Percentiles rank a stretch among this genome's conserved stretches.
Evolutionary conservation across 2,797 vertebrate genomes (phyloP).

Genomic region (Siniperca scherzeri): DNA sequence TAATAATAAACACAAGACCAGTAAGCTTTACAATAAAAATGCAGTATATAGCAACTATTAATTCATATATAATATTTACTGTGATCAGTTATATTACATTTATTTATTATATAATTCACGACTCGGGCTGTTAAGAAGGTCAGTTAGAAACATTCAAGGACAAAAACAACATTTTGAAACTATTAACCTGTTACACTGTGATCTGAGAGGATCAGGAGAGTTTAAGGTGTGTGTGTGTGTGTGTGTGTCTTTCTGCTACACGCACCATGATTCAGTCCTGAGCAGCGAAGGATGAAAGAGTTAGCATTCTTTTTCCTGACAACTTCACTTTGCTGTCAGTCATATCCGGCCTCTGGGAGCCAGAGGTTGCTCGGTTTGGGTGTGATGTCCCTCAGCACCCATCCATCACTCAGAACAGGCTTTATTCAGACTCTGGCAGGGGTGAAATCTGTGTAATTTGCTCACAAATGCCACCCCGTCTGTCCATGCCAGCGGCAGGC

Average conservation of each 20-base stretch:
- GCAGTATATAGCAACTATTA: background rate
- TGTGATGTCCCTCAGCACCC: constrained; percentile 74
- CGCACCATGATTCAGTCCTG: constrained; percentile 7
- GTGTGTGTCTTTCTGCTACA: constrained; percentile 2
- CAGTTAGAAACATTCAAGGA: background rate
- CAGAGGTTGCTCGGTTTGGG: constrained; percentile 76
- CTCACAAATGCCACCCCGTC: constrained; percentile 78
- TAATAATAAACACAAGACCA: background rate
- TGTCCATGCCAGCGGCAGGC: constrained; percentile 79
- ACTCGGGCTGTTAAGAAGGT: background rate
- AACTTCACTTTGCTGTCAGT: constrained; percentile 70
- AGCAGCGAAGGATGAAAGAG: constrained; percentile 28
- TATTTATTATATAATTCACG: background rate
- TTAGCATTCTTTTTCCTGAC: constrained; percentile 47
- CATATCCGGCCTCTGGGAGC: constrained; percentile 67
- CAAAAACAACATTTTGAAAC: background rate
- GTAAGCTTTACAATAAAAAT: constrained; percentile 11
- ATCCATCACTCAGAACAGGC: constrained; percentile 84
- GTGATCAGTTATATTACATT: constrained; percentile 2
- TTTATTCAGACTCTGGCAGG: constrained; percentile 85
- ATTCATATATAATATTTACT: background rate
- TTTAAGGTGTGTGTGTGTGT: background rate
- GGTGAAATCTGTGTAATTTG: constrained; percentile 89
- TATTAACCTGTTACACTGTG: constrained; percentile 1
- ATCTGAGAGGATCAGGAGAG: constrained; percentile 14